A percentile compares a stretch with the other conserved stretches of the same genome.
These are phyloP conservation scores for Ianthella basta DNA, from an alignment of 37 sponge, comb jelly and placozoan species.

Conservation along the genomic window DNA sequence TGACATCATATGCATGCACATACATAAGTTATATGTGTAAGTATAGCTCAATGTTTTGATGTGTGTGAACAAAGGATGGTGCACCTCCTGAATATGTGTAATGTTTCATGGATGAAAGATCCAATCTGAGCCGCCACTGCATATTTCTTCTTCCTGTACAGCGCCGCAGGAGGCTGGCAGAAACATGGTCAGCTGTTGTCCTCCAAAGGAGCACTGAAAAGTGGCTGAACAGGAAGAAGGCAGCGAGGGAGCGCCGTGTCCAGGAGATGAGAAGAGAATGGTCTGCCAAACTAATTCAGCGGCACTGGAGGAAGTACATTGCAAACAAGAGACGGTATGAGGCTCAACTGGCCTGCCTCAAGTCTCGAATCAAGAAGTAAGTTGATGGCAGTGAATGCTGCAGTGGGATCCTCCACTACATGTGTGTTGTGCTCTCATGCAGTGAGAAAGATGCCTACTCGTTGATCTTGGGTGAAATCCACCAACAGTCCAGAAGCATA, in stretches of 20 bases:
- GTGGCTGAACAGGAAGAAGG: conserved; percentile 35
- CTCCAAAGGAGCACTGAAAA: conserved; percentile 44
- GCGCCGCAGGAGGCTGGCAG: background rate
- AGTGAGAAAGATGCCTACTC: conserved; percentile 15
- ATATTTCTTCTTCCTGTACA: background rate
- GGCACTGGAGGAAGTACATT: conserved; percentile 69
- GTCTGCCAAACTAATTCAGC: conserved; percentile 75
- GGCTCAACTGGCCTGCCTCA: conserved; percentile 55
- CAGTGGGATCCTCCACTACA: background rate
- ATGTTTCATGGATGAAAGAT: background rate
- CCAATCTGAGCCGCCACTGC: background rate
- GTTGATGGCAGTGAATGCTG: background rate
- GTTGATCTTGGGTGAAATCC: background rate
- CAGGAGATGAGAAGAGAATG: conserved; percentile 28
- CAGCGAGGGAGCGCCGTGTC: conserved; percentile 32
- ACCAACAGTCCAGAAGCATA: background rate
- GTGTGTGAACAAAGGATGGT: too few species aligned
- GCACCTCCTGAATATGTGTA: too few species aligned
- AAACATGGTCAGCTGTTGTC: conserved; percentile 48
- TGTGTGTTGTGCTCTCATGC: background rate
- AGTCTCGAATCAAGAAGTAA: conserved; percentile 67
- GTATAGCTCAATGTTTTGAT: background rate
- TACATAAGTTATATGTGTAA: background rate
- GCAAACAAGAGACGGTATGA: conserved; percentile 69
- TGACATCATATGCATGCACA: background rate